A percentile compares a stretch with the other conserved stretches of the same genome.
Conservation (phyloP, 2,888 invertebrate genomes). For the Herminia tarsipennalis region DNA sequence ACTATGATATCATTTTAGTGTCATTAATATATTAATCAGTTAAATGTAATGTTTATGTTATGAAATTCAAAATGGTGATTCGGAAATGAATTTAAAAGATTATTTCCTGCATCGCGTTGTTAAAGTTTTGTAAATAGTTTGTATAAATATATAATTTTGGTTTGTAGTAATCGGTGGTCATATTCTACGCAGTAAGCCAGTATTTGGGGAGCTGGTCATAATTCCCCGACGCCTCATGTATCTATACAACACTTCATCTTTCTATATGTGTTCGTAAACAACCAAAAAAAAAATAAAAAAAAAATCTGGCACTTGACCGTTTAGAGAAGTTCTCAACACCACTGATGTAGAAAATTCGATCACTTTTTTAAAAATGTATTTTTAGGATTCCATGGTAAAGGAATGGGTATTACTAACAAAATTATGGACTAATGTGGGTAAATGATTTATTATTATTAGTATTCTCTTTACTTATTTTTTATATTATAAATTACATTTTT, state of each 20-base stretch:
- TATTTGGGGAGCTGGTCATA: conserved; percentile 62
- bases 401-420: too few species aligned
- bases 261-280: conserved; percentile 70
- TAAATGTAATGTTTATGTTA: not conserved
- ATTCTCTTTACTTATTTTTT: too few species aligned
- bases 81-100: not conserved
- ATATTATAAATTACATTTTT: too few species aligned
- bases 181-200: conserved; percentile 76
- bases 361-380: conserved; percentile 52
- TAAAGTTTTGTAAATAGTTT: conserved; percentile 32
- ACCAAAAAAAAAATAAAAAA: conserved; percentile 59
- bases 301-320: conserved; percentile 74
- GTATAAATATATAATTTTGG: conserved; percentile 14
- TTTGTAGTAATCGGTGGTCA: conserved; percentile 55
- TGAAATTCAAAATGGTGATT: not conserved
- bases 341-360: conserved; percentile 74
- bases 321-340: conserved; percentile 78
- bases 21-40: not conserved
- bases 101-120: conserved; percentile 58
- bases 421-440: too few species aligned
- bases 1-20: rapidly evolving
- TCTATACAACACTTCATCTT: conserved; percentile 62
- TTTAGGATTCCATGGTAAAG: not conserved
- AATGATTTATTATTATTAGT: too few species aligned
- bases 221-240: conserved; percentile 57